phyloP scores from a whole-genome alignment of 2,113 vertebrate genomes.

The Dipodomys merriami region DNA sequence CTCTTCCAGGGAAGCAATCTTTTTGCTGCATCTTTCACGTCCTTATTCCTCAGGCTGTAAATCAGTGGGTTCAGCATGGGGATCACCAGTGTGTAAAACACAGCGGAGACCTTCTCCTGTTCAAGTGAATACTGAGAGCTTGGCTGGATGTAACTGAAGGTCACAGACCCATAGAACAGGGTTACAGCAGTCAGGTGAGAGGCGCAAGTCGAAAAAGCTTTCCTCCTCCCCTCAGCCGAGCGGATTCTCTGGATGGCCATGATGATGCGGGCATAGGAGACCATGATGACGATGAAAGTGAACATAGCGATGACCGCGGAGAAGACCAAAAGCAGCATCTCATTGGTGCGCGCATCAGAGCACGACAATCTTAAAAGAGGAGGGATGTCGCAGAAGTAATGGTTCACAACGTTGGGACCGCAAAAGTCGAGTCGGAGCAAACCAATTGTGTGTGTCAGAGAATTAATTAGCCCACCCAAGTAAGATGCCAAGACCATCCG shows the following conservation, averaged over 20 bases:
- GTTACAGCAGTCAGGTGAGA: conserved; percentile 73
- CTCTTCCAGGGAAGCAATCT: neutral
- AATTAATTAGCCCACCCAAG: conserved; percentile 58
- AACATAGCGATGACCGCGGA: conserved; percentile 64
- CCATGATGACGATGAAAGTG: conserved; percentile 65
- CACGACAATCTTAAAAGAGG: conserved; percentile 73
- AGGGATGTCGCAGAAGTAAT: conserved; percentile 76
- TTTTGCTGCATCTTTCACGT: conserved; percentile 65
- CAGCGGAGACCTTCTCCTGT: conserved; percentile 76
- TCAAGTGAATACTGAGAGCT: conserved; percentile 72
- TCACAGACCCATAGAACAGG: conserved; percentile 72
- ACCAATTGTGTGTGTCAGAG: conserved; percentile 61
- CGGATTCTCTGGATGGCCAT: conserved; percentile 62
- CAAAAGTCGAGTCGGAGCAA: conserved; percentile 73
- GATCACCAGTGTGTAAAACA: conserved; percentile 22
- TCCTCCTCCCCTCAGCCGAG: conserved; percentile 54
- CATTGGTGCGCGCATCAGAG: conserved; percentile 56
- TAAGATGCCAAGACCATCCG: conserved; percentile 62
- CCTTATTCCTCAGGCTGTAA: conserved; percentile 50
- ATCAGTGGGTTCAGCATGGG: conserved; percentile 30
- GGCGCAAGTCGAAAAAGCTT: conserved; percentile 76
- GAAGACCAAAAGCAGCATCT: conserved; percentile 70
- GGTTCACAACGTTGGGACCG: conserved; percentile 65
- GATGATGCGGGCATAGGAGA: conserved; percentile 66
- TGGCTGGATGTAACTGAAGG: conserved; percentile 79